Evolutionary conservation across 2,797 vertebrate genomes (phyloP).

Genomic region (Ibycter americanus): DNA sequence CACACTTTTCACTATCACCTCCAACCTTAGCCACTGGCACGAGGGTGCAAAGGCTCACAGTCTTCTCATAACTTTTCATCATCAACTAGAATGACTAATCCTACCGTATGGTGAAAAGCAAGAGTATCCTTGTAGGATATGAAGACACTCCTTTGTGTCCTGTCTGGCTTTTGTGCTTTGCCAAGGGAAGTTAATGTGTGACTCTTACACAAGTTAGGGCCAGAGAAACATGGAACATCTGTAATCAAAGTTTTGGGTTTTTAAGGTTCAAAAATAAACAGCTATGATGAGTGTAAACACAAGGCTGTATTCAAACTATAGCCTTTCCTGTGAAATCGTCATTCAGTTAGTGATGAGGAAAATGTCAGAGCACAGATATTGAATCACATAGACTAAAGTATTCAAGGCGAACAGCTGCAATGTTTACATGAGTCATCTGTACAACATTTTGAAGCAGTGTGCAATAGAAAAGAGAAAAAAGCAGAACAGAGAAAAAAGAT

Average conservation of each 20-base stretch:
- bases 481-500: neutral
- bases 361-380: neutral
- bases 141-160: neutral
- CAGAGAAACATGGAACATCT: neutral
- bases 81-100: fast-evolving
- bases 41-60: neutral
- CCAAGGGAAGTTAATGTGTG: neutral
- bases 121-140: neutral
- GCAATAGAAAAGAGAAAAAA: neutral
- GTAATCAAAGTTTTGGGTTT: neutral
- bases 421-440: neutral
- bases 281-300: neutral
- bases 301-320: neutral
- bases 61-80: neutral
- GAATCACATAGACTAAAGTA: neutral
- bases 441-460: neutral
- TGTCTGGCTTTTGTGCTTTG: neutral
- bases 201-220: neutral
- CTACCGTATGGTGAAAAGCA: neutral
- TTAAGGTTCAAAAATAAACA: neutral
- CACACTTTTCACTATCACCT: neutral
- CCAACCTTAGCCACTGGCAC: neutral
- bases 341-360: neutral
- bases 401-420: neutral
- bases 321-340: neutral